Percentiles rank a stretch among this genome's conserved stretches.
These are phyloP conservation scores for Crossocerus cetratus DNA, from an alignment of 2,888 invertebrate species.

Conservation along the genomic window DNA sequence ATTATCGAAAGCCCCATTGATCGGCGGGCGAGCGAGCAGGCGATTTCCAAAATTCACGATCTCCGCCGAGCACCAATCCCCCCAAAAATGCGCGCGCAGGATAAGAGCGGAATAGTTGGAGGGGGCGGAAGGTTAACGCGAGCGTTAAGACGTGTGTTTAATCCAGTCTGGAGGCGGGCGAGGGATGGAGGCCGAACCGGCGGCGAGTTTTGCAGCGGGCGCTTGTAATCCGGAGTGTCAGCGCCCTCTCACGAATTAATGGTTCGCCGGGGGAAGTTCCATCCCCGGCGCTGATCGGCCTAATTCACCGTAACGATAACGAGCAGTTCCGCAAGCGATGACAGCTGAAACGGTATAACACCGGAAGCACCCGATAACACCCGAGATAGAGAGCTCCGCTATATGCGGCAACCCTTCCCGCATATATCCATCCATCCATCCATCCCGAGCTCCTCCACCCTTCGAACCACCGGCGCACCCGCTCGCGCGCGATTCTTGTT, in stretches of 20 bases:
- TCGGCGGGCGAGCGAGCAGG: too few species aligned
- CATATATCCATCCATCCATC: too few species aligned
- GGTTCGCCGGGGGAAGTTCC: conserved; percentile 21
- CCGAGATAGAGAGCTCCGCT: not conserved
- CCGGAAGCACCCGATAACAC: not conserved
- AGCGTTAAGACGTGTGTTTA: not conserved
- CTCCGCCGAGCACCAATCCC: too few species aligned
- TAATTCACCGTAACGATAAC: conserved; percentile 33
- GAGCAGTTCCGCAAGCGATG: conserved; percentile 6
- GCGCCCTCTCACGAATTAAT: conserved; percentile 23
- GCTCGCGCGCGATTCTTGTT: too few species aligned
- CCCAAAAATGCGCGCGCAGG: too few species aligned
- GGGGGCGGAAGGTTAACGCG: not conserved
- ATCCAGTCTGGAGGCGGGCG: not conserved
- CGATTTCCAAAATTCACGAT: too few species aligned
- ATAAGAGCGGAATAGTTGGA: too few species aligned
- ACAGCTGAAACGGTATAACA: conserved; percentile 15
- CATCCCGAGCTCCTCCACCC: too few species aligned
- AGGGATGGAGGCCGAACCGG: not conserved
- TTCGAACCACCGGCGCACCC: too few species aligned
- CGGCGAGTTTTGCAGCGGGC: not conserved
- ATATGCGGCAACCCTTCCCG: not conserved
- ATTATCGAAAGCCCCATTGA: too few species aligned
- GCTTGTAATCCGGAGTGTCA: conserved; percentile 12
- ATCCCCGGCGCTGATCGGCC: conserved; percentile 17